phyloP scores from a whole-genome alignment of 2,888 invertebrate genomes.

The Gibbula magus region DNA sequence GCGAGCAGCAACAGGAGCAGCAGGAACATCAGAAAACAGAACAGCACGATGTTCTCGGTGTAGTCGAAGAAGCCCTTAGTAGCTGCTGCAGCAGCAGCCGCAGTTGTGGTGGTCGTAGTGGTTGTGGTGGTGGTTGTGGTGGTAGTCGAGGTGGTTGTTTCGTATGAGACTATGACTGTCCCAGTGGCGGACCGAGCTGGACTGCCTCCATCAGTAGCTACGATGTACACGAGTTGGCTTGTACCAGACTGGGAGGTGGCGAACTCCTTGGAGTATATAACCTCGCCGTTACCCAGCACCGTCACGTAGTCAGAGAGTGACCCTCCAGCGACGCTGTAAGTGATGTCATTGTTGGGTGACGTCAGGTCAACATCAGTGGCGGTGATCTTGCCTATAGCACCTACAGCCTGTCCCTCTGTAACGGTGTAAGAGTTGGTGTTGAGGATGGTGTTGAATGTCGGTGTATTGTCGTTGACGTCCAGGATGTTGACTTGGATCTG shows the following conservation, averaged over 20 bases:
- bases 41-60: neutral
- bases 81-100: constrained; percentile 13
- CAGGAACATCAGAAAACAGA: neutral
- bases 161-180: constrained; percentile 18
- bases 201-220: constrained; percentile 23
- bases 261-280: constrained; percentile 17
- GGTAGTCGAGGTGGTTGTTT: constrained; percentile 25
- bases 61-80: neutral
- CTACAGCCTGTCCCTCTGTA: constrained; percentile 13
- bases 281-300: constrained; percentile 15
- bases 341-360: constrained; percentile 29
- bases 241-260: neutral
- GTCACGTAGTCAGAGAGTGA: constrained; percentile 14
- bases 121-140: constrained; percentile 30
- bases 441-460: constrained; percentile 14
- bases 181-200: constrained; percentile 20
- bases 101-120: constrained; percentile 25
- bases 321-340: neutral
- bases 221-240: neutral
- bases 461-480: constrained; percentile 40
- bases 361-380: constrained; percentile 27
- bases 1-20: neutral
- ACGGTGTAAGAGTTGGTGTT: constrained; percentile 1
- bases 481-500: constrained; percentile 31
- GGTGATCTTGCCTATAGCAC: constrained; percentile 17